Base-by-base conservation (phyloP, 2,797 vertebrate genomes). In the Buphagus erythrorhynchus region DNA sequence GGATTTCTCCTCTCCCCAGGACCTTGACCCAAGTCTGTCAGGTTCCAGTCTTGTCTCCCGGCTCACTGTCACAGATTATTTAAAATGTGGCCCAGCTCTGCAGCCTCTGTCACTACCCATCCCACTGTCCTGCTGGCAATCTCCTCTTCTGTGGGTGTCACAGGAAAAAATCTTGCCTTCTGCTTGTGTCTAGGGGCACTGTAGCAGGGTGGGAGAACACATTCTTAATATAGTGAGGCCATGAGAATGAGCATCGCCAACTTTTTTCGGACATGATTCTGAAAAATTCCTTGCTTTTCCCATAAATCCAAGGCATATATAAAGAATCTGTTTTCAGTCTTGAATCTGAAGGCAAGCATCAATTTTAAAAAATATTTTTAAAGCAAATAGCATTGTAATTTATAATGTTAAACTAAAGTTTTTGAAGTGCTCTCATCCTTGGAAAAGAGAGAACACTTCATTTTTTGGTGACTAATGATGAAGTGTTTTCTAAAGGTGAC, bases 401-500 rank as follows among this genome's bases (percentile, higher is more conserved):
- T 80, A 65, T 81, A 52, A 83, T 71, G 21, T 74, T 86, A 71
- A 76, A 45, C 22, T 63, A 52, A 73, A 91, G 18, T 35, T 87
- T 88, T 51, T 67, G 3, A 85, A 82, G 84, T 67, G 81, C 49
- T 95, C 45, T 91, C 72, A 88, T 89, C 71, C 67, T 72, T 86
- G 76, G 31, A 66, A 65, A 88, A 89, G 88, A 54, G 21, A 77
- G 19, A 88, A 29, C 13, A 20, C 42, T 92, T 91, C 6, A 38
- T 69, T 91, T 91, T 72, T 73, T 71, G 22, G 52, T 86, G 81
- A 71, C 45, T 91, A 89, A 92, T 73, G 84, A 95, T 91, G 69
- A 95, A 95, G 75, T 94, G 66, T 80, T 94, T 96, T 95, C 58
- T 90, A 80, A 96, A 83, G 94, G 87, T 96, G 93, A 88, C 61